Percentiles rank a stretch among this genome's conserved stretches.
These are phyloP conservation scores for Actinostola sp. DNA, from an alignment of 92 coral and sea anemone species.

Conservation along the genomic window DNA sequence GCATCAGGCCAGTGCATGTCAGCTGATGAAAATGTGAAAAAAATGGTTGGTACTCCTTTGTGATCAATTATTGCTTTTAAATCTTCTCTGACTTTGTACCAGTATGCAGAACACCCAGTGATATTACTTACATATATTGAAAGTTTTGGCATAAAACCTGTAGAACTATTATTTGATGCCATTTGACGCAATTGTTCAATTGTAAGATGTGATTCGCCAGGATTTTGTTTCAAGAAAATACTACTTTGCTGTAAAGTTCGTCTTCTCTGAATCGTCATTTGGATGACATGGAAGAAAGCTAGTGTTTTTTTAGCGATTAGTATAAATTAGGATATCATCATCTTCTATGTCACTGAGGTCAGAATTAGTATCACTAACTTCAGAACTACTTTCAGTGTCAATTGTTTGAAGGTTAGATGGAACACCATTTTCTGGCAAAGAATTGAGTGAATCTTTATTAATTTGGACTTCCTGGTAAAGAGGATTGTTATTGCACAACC, in stretches of 20 bases:
- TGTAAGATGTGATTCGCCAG: slow-evolving; percentile 67
- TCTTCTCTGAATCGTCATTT: slow-evolving; percentile 51
- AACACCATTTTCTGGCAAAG: slow-evolving; percentile 68
- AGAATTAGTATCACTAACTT: slow-evolving; percentile 13
- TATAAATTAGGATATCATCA: slow-evolving; percentile 49
- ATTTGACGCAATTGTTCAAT: slow-evolving; percentile 53
- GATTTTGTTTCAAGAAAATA: slow-evolving; percentile 66
- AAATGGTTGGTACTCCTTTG: slow-evolving; percentile 69
- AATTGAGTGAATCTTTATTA: slow-evolving; percentile 46
- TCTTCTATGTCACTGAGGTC: slow-evolving; percentile 35
- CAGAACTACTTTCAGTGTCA: slow-evolving; percentile 57
- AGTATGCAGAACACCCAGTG: slow-evolving; percentile 70
- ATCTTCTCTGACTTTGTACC: slow-evolving; percentile 75
- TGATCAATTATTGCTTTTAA: slow-evolving; percentile 65
- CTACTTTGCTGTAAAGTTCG: slow-evolving; percentile 68
- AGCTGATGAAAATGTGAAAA: slow-evolving; percentile 76
- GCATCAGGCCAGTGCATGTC: slow-evolving; percentile 87
- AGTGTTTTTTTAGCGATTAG: slow-evolving; percentile 34
- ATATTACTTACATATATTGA: slow-evolving; percentile 58
- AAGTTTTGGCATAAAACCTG: slow-evolving; percentile 47
- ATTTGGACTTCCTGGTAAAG: slow-evolving; percentile 47
- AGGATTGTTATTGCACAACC: slow-evolving; percentile 69
- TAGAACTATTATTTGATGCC: slow-evolving; percentile 37
- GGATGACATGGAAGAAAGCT: slow-evolving; percentile 52
- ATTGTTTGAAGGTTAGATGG: slow-evolving; percentile 57